Base-by-base conservation (phyloP, 2,797 vertebrate genomes). In the Chelmon rostratus region DNA sequence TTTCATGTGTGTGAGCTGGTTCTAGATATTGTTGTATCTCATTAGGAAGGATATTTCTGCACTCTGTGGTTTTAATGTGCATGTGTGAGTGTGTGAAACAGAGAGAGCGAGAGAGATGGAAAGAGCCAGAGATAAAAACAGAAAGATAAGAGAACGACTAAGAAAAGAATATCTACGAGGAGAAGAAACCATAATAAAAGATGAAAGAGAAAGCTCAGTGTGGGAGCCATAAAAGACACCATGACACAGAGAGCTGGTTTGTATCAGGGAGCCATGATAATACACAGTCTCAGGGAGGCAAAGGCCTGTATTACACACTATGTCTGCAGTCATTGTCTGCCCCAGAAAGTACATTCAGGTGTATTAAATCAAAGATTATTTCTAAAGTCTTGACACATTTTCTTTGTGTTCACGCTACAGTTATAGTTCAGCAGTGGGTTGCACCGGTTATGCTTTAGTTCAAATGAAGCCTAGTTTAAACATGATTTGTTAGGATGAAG, bases 201-300 rank as follows among this genome's bases (percentile, higher is more conserved):
- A 89, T 86, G 84, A 90, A 90, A 89, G 87, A 33, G 54, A 68
- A 63, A 77, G 64, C 65, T 56, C 57, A 52, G 70, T 71, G 62
- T 65, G 75, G 73, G 81, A 81, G 75, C 78, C 70, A 77, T 82
- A 83, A 84, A 86, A 86, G 66, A 68, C 46, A 54, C 47, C 21
- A 33, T 28, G 78, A 84, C 76, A 79, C 53, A 83, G 66, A 77
- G 80, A 67, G 78, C 78, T 86, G 86, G 62, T 86, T 85, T 84
- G 76, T 82, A 82, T 89, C 73, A 86, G 88, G 73, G 74, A 84
- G 71, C 66, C 53, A 33, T 74, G 86, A 86, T 80, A 83, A 85
- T 37, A 63, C 83, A 79, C 6, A 67, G 44, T 68, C 42, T 56
- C 53, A 57, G 64, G 38, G 73, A 85, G 66, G 74, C 72, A 81